Evolutionary conservation across 2,113 vertebrate species (phyloP).

Genomic region (Montifringilla adamsi): DNA sequence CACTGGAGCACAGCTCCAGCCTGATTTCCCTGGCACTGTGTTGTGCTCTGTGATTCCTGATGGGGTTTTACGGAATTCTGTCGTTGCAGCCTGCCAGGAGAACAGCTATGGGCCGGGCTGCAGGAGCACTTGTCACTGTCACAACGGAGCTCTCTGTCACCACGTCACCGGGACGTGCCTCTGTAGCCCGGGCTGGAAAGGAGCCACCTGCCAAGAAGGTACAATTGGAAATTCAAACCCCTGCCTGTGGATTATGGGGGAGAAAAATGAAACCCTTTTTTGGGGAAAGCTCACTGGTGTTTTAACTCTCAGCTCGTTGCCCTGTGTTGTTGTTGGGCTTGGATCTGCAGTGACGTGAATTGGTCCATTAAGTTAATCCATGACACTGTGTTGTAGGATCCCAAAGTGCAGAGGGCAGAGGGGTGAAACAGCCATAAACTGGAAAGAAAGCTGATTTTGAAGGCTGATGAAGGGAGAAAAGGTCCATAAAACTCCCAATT

Average conservation of each 20-base stretch:
- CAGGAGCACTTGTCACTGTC: constrained; percentile 60
- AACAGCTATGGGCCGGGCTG: constrained; percentile 58
- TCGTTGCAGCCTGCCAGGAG: constrained; percentile 51
- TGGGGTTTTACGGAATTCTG: background rate
- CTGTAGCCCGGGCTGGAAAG: constrained; percentile 16
- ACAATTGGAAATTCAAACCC: background rate
- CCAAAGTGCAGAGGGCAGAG: fast-evolving
- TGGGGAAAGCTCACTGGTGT: background rate
- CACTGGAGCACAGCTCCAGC: background rate
- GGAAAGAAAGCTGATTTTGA: background rate
- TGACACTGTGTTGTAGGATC: background rate
- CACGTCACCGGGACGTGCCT: constrained; percentile 3
- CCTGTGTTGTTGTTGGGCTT: background rate
- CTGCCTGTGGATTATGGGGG: background rate
- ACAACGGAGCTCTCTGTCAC: constrained; percentile 65
- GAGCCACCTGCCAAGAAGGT: constrained; percentile 64
- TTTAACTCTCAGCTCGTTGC: background rate
- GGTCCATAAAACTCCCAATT: constrained; percentile 2
- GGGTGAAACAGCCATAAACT: background rate
- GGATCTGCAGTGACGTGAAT: fast-evolving
- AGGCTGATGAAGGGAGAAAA: background rate
- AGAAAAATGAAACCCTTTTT: background rate
- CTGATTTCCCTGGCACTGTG: background rate
- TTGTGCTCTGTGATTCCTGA: background rate
- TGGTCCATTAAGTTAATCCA: background rate